Evolutionary conservation across 1,140 invertebrate species (phyloP).

Genomic region (Araneus ventricosus): DNA sequence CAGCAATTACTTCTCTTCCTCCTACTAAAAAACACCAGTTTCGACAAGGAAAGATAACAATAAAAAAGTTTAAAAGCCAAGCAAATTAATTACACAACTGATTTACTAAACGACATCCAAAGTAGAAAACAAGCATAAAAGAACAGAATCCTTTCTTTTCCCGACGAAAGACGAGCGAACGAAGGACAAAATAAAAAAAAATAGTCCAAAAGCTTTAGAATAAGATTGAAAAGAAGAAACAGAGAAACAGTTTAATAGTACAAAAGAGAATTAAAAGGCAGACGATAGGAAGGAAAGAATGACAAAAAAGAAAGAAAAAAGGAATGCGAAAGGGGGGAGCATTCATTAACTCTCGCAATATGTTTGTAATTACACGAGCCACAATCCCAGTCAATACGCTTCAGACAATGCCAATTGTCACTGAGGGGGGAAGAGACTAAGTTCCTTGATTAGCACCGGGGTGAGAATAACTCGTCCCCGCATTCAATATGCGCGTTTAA

Average conservation of each 20-base stretch:
- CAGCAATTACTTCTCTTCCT: slow-evolving; percentile 71
- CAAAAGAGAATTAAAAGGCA: slow-evolving; percentile 75
- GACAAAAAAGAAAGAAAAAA: slow-evolving; percentile 25
- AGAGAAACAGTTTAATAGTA: slow-evolving; percentile 73
- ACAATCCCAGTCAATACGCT: slow-evolving; percentile 73
- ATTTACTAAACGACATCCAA: slow-evolving; percentile 72
- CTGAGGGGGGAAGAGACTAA: slow-evolving; percentile 11
- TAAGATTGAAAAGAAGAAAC: slow-evolving; percentile 72
- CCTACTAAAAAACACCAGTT: slow-evolving; percentile 42
- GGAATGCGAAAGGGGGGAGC: slow-evolving; percentile 18
- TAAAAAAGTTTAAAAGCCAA: slow-evolving; percentile 55
- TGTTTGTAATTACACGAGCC: slow-evolving; percentile 75
- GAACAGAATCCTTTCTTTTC: slow-evolving; percentile 61
- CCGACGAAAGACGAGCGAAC: neutral
- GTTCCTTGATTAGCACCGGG: slow-evolving; percentile 70
- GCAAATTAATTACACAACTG: slow-evolving; percentile 76
- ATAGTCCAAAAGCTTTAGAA: slow-evolving; percentile 47
- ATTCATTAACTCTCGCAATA: slow-evolving; percentile 75
- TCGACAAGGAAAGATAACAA: slow-evolving; percentile 41
- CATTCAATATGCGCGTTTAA: slow-evolving; percentile 75
- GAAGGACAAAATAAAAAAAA: slow-evolving; percentile 30
- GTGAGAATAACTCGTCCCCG: slow-evolving; percentile 59
- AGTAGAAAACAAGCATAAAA: slow-evolving; percentile 73
- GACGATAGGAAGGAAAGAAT: slow-evolving; percentile 43
- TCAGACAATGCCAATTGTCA: slow-evolving; percentile 74